These are phyloP conservation scores for Corynorhinus townsendii DNA, from an alignment of 2,113 vertebrate species.

Conservation along the genomic window DNA sequence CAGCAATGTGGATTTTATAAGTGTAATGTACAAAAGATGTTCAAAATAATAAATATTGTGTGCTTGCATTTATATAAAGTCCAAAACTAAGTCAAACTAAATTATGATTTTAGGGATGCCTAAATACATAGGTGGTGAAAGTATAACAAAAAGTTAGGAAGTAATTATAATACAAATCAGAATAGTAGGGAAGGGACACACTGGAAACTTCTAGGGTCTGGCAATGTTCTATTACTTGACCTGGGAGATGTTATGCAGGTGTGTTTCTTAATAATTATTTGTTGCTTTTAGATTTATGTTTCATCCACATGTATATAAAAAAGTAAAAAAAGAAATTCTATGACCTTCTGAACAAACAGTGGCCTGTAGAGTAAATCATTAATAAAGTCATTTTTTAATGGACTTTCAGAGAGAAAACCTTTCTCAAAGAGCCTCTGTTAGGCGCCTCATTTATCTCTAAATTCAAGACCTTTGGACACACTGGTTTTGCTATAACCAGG, in stretches of 20 bases:
- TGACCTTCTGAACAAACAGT: constrained; percentile 10
- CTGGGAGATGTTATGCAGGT: not conserved
- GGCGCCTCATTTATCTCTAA: constrained; percentile 28
- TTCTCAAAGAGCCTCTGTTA: not conserved
- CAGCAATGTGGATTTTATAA: not conserved
- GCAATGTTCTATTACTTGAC: not conserved
- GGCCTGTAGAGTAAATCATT: not conserved
- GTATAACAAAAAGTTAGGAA: not conserved
- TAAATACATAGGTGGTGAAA: not conserved
- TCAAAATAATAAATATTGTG: not conserved
- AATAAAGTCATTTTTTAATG: not conserved
- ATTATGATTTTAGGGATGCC: not conserved
- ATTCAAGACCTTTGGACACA: not conserved
- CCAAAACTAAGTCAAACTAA: not conserved
- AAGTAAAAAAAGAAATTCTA: not conserved
- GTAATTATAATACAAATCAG: not conserved
- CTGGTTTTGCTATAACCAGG: not conserved
- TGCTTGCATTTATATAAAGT: not conserved
- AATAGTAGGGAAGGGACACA: not conserved
- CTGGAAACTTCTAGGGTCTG: not conserved
- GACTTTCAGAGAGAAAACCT: not conserved
- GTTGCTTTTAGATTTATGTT: not conserved
- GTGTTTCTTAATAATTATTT: not conserved
- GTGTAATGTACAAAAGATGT: not conserved
- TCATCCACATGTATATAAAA: not conserved